Base-by-base conservation (phyloP, 2,113 vertebrate species). In the Plecotus auritus region DNA sequence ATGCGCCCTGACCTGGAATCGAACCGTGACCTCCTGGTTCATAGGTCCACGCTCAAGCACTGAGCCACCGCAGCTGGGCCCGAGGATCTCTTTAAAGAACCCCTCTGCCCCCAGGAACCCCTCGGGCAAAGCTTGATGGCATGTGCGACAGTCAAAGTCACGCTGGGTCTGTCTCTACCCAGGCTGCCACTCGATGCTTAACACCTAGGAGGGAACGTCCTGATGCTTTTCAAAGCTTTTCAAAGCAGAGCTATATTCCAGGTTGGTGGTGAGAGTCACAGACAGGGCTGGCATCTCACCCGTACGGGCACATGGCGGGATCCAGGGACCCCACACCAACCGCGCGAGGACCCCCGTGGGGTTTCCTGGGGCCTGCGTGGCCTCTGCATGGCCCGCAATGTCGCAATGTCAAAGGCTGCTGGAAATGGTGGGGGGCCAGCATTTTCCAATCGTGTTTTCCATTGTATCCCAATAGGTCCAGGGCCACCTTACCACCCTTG, bases 171-270 rank as follows among this genome's bases (percentile, higher is more conserved):
- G 76, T 83, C 67, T 96, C 80, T 92, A 66, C 88, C 77, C 47
- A 74, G 82, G 28, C 49, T 76, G 54, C 93, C 72, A 83, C 51
- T 94, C 95, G 93, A 97, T 95, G 95, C 51, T 83, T 90, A 94
- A 78, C 85, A 95, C 78, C 85, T 95, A 95, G 83, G 78, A 90
- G 81, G 90, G 90, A 90, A 88, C 40, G 70, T 93, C 80, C 81
- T 2, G 66, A 92, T 88, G 74, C 82, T 83, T 87, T 92, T 78
- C 61, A 72, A 59, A 93, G 74, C 82, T 83, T 87, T 92, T 78
- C 61, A 72, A 59, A 93, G 77, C 69, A 88, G 76, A 90, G 56
- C 83, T 20, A 28, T 67, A 42, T 47, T 93, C 77, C 69, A 83
- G 88, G 81, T 80, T 51, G 74, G 88, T 12, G 94, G 84, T 5